These are phyloP conservation scores for Molorchus minor DNA, from an alignment of 2,888 invertebrate genomes.

Conservation along the genomic window DNA sequence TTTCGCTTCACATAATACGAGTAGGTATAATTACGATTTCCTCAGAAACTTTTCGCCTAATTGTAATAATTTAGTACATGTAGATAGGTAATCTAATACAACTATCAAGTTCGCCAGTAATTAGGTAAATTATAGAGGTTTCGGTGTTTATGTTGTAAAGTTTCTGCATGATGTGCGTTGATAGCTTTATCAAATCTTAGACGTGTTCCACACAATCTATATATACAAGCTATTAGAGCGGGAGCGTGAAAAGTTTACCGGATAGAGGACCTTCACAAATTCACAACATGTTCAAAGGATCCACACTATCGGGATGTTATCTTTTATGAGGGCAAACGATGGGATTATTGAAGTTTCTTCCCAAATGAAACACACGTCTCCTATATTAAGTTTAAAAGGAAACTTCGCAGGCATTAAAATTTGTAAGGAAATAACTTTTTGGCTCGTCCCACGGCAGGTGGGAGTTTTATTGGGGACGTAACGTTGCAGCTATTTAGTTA, in stretches of 20 bases:
- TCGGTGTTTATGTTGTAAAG: conserved; percentile 35
- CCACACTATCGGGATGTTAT: conserved; percentile 45
- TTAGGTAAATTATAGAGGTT: conserved; percentile 40
- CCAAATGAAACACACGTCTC: conserved; percentile 42
- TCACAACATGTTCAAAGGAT: conserved; percentile 48
- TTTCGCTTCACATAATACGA: no score
- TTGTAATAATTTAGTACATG: conserved; percentile 23
- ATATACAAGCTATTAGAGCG: conserved; percentile 23
- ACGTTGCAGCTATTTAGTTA: no score
- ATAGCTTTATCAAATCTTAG: conserved; percentile 25
- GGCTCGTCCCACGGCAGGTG: conserved; percentile 1
- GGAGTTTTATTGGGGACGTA: conserved; percentile 18
- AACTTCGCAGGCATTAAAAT: conserved; percentile 16
- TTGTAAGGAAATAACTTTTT: conserved; percentile 23
- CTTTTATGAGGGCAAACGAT: conserved; percentile 45
- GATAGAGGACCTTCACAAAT: conserved; percentile 38
- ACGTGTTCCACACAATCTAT: conserved; percentile 22
- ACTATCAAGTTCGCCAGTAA: conserved; percentile 34
- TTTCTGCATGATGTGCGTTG: conserved; percentile 25
- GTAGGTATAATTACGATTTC: no score
- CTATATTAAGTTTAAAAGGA: conserved; percentile 26
- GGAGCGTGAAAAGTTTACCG: conserved; percentile 27
- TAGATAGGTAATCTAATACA: conserved; percentile 33
- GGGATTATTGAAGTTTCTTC: conserved; percentile 45
- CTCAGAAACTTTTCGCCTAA: conserved; percentile 10